Evolutionary conservation across 2,113 vertebrate species (phyloP), one percentile per base, ranked within the genome.

Genomic region (Poeciliopsis turrubarensis): DNA sequence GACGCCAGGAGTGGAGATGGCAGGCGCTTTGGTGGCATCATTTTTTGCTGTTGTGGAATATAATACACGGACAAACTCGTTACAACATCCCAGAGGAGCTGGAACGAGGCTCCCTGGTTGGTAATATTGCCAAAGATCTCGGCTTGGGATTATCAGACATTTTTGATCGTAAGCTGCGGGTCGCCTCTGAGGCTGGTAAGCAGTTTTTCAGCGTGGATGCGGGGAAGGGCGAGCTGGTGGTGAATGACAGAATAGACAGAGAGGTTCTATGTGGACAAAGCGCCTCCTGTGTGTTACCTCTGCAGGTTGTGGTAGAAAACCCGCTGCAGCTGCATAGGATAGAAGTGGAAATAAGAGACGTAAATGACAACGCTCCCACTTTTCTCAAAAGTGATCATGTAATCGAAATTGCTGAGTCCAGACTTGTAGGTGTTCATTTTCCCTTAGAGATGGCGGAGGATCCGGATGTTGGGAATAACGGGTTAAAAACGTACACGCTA

Each of bases 221-320:
- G 84, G 94, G 72, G 0, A 95, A 92, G 1, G 96, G 96, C 5
- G 91, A 92, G 84, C 86, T 96, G 85, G 75, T 95, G 39, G 92
- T 96, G 11, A 92, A 93, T 61, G 92, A 95, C 65, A 92, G 93
- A 79, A 94, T 96, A 87, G 96, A 97, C 91, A 94, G 95, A 70
- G 96, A 98, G 82, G 81, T 85, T 5, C 81, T 96, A 60, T 97
- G 96, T 25, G 94, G 93, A 19, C 91, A 91, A 89, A 96, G 91
- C 75, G 57, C 64, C 15, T 93, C 79, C 61, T 97, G 95, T 73
- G 78, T 94, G 0, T 47, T 96, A 37, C 93, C 93, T 66, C 80
- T 95, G 54, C 94, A 95, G 0, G 83, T 95, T 15, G 90, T 95
- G 57, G 73, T 95, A 64, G 94, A 95, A 82, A 93, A 94, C 0